Base-by-base conservation (phyloP, 2,113 vertebrate species). In the Paramormyrops kingsleyae region DNA sequence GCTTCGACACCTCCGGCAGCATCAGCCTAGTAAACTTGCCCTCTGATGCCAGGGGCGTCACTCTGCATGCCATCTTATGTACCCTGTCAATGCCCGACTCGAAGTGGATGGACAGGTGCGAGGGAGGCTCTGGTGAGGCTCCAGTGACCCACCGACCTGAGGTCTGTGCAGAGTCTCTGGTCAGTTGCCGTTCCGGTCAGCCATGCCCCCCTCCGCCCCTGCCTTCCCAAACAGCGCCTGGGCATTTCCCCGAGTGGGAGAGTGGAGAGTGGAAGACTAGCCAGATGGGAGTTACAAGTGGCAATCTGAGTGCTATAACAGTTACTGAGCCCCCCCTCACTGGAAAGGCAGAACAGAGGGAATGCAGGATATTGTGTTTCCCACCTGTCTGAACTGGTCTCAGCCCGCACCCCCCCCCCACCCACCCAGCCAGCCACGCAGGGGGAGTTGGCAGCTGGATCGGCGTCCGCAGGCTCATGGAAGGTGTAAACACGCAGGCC, bases 361-460 rank as follows among this genome's bases (percentile, higher is more conserved):
- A 88, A 62, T 87, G 50, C 50, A n/a, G 85, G 10, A 52, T 87
- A 87, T 87, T 31, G 8, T 53, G 50, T 56, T 87, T 87, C 85
- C 85, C 85, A 56, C 85, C 85, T 87, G 85, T 87, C 85, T 87
- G 85, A 53, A 24, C 85, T 56, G 85, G 85, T 56, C 85, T 83
- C 49, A 31, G n/a, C 7, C 12, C 31, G 4, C 47, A 19, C 6
- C 1, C 39, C 46, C 46, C 42, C 42, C 42, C 42, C 46, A 8
- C 47, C 47, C 49, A 3, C 15, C 84, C 84, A 5, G 1, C 83
- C 46, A 13, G 39, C 83, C 39, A 42, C 10, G 24, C 44, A 85
- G 39, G 19, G 46, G 46, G n/a, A 31, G n/a, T 31, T 24, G 10
- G 84, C 24, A n/a, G 24, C 83, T 86, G 7, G 17, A 49, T 10